These are phyloP conservation scores for Pseudococcus viburni DNA, from an alignment of 2,888 invertebrate species.

Conservation along the genomic window DNA sequence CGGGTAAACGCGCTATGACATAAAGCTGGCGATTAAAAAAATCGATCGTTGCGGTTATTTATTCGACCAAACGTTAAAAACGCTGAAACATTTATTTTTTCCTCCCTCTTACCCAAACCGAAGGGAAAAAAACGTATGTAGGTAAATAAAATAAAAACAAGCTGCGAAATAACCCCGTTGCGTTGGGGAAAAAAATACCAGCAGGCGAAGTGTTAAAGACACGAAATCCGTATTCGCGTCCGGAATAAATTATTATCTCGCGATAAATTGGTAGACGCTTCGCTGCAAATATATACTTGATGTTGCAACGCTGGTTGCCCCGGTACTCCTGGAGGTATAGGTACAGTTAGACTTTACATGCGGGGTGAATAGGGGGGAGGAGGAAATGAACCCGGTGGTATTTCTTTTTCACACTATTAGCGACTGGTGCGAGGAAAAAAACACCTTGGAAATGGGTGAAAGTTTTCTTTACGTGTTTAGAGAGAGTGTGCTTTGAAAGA, in stretches of 20 bases:
- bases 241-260: constrained; percentile 60
- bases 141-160: constrained; percentile 54
- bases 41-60: constrained; percentile 32
- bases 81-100: constrained; percentile 44
- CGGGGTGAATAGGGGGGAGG: not conserved
- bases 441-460: too few relatives aligned
- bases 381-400: not conserved
- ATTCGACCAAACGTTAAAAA: constrained; percentile 44
- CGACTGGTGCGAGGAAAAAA: not conserved
- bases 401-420: constrained; percentile 22
- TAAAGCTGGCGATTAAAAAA: too few relatives aligned
- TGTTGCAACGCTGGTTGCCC: not conserved
- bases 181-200: not conserved
- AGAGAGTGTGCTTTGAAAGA: too few relatives aligned
- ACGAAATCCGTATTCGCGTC: constrained; percentile 58
- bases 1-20: too few relatives aligned
- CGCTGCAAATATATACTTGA: constrained; percentile 1
- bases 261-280: constrained; percentile 59
- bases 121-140: too few relatives aligned
- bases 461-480: too few relatives aligned
- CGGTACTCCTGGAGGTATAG: not conserved
- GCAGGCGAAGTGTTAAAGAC: constrained; percentile 52
- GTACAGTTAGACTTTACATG: not conserved
- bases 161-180: constrained; percentile 34
- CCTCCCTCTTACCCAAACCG: not conserved